Conservation (phyloP, 1,140 invertebrate genomes). For the Zophobas atratus region DNA sequence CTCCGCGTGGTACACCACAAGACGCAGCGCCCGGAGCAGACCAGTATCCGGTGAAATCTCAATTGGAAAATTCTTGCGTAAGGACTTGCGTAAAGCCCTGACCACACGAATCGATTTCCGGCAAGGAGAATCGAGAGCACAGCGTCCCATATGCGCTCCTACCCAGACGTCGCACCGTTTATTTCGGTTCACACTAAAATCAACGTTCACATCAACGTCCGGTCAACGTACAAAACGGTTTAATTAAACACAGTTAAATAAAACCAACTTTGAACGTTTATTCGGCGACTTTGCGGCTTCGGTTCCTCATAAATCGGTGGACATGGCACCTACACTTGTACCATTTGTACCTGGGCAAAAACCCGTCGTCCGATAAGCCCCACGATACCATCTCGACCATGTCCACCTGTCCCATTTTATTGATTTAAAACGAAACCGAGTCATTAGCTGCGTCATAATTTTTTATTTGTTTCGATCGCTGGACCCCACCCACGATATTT, state of each 20-base stretch:
- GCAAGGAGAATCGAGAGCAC: too few species aligned
- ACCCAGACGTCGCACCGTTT: too few species aligned
- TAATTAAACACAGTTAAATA: too few species aligned
- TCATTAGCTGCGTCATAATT: constrained; percentile 6
- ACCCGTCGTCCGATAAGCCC: not conserved
- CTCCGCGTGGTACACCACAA: constrained; percentile 11
- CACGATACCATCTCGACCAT: constrained; percentile 19
- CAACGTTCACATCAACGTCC: too few species aligned
- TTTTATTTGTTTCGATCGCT: constrained; percentile 15
- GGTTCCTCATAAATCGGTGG: not conserved
- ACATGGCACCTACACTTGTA: constrained; percentile 38
- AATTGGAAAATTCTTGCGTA: not conserved
- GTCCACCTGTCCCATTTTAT: constrained; percentile 36
- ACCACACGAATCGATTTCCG: not conserved
- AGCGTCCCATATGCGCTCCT: too few species aligned
- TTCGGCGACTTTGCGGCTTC: too few species aligned
- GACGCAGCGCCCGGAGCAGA: not conserved
- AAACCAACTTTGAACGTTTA: too few species aligned
- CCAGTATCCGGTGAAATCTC: constrained; percentile 9
- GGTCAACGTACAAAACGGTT: too few species aligned
- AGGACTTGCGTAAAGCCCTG: constrained; percentile 8
- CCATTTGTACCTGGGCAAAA: constrained; percentile 10
- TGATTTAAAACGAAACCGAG: constrained; percentile 29
- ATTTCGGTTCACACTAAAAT: too few species aligned
- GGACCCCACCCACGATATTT: constrained; percentile 32